A percentile compares a stretch with the other conserved stretches of the same genome.
Conservation (phyloP, 35 echinoderm and acorn worm genomes). For the Nesometra sesokonis region DNA sequence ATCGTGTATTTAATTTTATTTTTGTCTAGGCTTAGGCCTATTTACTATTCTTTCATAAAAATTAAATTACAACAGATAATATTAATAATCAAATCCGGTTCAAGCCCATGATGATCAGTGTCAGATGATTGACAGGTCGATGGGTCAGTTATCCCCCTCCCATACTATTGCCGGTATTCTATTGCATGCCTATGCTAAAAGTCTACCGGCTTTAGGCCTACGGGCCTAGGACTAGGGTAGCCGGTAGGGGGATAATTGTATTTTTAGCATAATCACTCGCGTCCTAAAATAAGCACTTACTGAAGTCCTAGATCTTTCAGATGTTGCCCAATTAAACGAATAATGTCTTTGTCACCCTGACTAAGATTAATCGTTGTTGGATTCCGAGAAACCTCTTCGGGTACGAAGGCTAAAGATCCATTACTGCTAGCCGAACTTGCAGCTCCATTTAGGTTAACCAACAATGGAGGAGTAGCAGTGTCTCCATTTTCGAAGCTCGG, state of each 20-base stretch:
- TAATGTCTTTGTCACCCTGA: conserved; percentile 67
- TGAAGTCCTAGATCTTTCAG: conserved; percentile 71
- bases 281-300: conserved; percentile 47
- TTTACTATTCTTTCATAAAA: too few relatives aligned
- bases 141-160: too few relatives aligned
- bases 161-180: too few relatives aligned
- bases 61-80: too few relatives aligned
- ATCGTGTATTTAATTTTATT: too few relatives aligned
- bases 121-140: too few relatives aligned
- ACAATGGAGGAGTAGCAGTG: conserved; percentile 10
- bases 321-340: conserved; percentile 93
- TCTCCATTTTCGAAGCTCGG: conserved; percentile 83
- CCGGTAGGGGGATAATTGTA: too few relatives aligned
- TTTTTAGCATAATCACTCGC: neutral
- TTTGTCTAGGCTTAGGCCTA: too few relatives aligned
- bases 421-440: neutral
- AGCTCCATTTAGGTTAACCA: neutral
- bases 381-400: neutral
- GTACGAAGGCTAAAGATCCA: neutral
- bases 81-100: too few relatives aligned
- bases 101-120: too few relatives aligned
- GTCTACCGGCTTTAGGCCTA: too few relatives aligned
- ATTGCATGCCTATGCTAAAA: too few relatives aligned
- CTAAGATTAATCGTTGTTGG: neutral
- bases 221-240: neutral